Base-by-base conservation (phyloP, 1,140 invertebrate species). In the Carposina sasakii region DNA sequence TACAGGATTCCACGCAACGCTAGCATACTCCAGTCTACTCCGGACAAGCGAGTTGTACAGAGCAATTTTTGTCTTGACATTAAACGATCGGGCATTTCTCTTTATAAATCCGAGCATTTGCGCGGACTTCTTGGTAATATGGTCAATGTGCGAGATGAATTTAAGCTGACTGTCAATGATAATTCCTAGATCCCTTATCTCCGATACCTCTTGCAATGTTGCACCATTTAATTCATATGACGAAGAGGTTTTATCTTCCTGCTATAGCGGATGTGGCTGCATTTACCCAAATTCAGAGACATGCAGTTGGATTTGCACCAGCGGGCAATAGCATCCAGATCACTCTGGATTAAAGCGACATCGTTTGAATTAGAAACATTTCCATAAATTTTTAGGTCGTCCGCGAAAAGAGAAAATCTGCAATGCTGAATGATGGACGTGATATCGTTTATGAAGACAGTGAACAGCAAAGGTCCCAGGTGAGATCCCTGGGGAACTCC, bases 401-500 rank as follows among this genome's bases (percentile, higher is more conserved):
- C 39, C 1, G 39, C 39, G 22, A 42, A 26, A 24, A 42, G 9
- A 12, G 22, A 57, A 23, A 17, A 23, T 23, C 26, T 30, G 17
- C 49, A 45, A 15, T 50, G 30, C 19, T 48, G 30, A 9, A 52
- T 44, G 8, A 39, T 8, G 1, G 13, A 9, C 0, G 34, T 20
- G 16, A 60, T 41, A 52, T 63, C 65, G 51, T 75, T 71, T 9
- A 67, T 61, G 20, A 59, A 68, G n/a, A 61, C 37, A 13, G 50
- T 19, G 52, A 74, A 70, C 3, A 68, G 47, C 1, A 70, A 28
- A 1, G 70, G 72, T 2, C 67, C 67, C 8, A 75, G 31, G 43
- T 66, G 59, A 5, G 56, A 69, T 31, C 70, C 70, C 51, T 71
- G 70, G 13, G 65, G 59, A 28, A 71, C 70, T n/a, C 65, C 65